phyloP scores from a whole-genome alignment of 2,797 vertebrate genomes.

The Lophura swinhoii region DNA sequence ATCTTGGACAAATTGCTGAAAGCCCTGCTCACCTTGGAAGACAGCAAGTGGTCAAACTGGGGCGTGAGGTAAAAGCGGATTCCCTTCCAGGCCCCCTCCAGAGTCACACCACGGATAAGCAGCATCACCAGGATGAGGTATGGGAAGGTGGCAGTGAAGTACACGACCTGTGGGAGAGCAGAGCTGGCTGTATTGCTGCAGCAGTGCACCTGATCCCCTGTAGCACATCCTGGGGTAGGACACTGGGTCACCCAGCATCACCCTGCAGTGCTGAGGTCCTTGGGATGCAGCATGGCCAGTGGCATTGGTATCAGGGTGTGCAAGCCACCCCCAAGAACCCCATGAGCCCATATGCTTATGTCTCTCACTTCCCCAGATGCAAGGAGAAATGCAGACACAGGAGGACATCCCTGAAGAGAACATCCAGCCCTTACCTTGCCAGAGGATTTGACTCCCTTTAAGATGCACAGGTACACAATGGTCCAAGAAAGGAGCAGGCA shows the following conservation, averaged over 20 bases:
- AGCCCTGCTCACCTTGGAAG: constrained; percentile 79
- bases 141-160: constrained; percentile 85
- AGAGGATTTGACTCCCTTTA: constrained; percentile 86
- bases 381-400: fast-evolving
- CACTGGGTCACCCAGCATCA: fast-evolving
- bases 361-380: background rate
- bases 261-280: background rate
- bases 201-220: fast-evolving
- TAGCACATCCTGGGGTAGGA: background rate
- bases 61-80: constrained; percentile 84
- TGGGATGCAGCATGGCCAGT: background rate
- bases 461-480: constrained; percentile 84
- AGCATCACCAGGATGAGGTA: constrained; percentile 85
- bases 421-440: constrained; percentile 78
- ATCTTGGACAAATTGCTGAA: background rate
- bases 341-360: background rate
- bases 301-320: background rate
- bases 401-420: background rate
- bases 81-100: constrained; percentile 84
- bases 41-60: constrained; percentile 82
- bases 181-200: background rate
- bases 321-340: background rate
- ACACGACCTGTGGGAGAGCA: constrained; percentile 77
- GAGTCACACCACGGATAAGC: constrained; percentile 80
- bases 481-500: constrained; percentile 84